Evolutionary conservation across 2,113 vertebrate species (phyloP).

Genomic region (Nothocercus julius): DNA sequence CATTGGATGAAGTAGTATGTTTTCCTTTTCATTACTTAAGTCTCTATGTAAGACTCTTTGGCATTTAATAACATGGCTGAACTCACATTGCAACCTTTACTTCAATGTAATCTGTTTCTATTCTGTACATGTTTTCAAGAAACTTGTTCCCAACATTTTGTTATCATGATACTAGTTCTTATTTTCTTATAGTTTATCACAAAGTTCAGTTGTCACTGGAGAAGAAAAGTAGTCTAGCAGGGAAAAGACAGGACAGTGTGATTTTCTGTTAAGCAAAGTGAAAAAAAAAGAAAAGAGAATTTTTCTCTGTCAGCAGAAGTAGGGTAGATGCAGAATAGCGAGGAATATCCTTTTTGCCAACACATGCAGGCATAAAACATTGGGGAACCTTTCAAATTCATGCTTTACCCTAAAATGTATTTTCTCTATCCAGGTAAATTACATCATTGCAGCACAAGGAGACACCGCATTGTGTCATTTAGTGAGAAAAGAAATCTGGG

Average conservation of each 20-base stretch:
- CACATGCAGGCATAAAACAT: neutral
- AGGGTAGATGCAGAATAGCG: neutral
- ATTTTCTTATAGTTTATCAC: neutral
- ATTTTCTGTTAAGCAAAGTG: neutral
- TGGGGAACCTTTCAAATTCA: neutral
- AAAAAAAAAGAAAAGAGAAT: fast-evolving
- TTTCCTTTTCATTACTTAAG: neutral
- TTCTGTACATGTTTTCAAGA: neutral
- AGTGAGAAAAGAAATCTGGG: neutral
- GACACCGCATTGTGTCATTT: neutral
- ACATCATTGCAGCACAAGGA: neutral
- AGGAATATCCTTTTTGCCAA: neutral
- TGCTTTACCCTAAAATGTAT: neutral
- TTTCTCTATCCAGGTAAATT: neutral
- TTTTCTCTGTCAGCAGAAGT: neutral
- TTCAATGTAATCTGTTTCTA: neutral
- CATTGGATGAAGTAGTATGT: neutral
- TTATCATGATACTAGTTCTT: neutral
- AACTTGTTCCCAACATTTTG: neutral
- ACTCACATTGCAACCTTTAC: neutral
- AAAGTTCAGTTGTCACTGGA: neutral
- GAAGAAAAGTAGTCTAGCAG: neutral
- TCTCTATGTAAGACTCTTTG: neutral
- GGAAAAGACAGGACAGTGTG: neutral
- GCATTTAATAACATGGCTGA: neutral